These are phyloP conservation scores for Calephelis virginiensis DNA, from an alignment of 1,140 invertebrate species.

Conservation along the genomic window DNA sequence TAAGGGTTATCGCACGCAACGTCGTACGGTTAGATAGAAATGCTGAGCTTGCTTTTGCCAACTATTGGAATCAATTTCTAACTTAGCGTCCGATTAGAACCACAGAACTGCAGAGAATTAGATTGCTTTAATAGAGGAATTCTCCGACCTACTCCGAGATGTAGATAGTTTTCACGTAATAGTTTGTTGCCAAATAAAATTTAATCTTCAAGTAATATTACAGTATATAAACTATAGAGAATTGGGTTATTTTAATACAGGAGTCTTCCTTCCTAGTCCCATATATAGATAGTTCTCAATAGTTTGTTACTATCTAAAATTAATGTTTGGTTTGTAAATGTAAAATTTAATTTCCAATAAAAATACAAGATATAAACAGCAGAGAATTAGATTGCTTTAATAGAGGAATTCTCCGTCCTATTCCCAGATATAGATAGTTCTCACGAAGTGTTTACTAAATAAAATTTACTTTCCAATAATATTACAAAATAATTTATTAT, in stretches of 20 bases:
- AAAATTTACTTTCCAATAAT: no score
- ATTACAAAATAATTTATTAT: no score
- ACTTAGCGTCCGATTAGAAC: conserved; percentile 42
- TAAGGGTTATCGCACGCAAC: conserved; percentile 30
- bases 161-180: not conserved
- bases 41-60: conserved; percentile 42
- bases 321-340: no score
- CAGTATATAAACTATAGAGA: no score
- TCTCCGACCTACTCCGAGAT: conserved; percentile 34
- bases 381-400: conserved; percentile 42
- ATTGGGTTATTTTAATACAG: no score
- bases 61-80: conserved; percentile 52
- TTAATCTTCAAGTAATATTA: no score
- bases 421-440: conserved; percentile 21
- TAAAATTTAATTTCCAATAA: no score
- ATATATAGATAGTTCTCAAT: no score
- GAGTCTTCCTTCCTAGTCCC: conserved; percentile 31
- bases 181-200: no score
- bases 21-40: conserved; percentile 33
- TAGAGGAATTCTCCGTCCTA: conserved; percentile 37
- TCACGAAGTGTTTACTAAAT: no score
- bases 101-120: conserved; percentile 45
- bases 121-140: conserved; percentile 46
- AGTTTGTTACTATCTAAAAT: no score
- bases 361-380: no score